These are phyloP conservation scores for Serinus canaria DNA, from an alignment of 2,113 vertebrate species.

Conservation along the genomic window DNA sequence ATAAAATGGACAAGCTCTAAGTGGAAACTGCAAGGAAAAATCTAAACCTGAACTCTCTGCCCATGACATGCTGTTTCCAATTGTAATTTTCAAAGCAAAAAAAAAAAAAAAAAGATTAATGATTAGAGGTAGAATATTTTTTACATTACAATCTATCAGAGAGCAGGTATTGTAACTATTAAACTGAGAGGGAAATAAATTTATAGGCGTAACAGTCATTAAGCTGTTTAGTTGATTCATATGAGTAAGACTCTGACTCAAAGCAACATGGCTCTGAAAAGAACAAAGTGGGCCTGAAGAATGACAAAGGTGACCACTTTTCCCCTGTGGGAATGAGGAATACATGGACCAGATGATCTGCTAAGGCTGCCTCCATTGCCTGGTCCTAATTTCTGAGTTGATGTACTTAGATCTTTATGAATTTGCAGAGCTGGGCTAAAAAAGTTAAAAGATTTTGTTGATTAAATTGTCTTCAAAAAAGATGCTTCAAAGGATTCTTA, in stretches of 20 bases:
- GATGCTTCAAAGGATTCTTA: conserved; percentile 74
- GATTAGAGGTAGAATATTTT: conserved; percentile 22
- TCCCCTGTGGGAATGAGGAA: not conserved
- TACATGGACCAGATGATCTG: not conserved
- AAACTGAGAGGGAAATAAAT: conserved; percentile 6
- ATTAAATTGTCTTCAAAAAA: conserved; percentile 75
- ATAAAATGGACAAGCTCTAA: not conserved
- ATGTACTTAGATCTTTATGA: conserved; percentile 60
- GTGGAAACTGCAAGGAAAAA: not conserved
- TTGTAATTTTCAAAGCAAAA: conserved; percentile 35
- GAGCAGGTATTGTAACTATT: conserved; percentile 35
- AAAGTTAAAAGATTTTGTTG: conserved; percentile 62
- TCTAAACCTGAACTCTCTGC: conserved; percentile 22
- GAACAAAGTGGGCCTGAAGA: conserved; percentile 30
- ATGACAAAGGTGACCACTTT: conserved; percentile 53
- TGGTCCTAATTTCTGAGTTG: conserved; percentile 59
- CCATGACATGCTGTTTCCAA: conserved; percentile 29
- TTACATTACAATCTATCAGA: not conserved
- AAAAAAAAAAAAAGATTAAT: conserved; percentile 51
- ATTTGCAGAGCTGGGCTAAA: conserved; percentile 46
- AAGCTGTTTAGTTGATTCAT: conserved; percentile 27
- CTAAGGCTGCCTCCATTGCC: conserved; percentile 14
- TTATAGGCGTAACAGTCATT: conserved; percentile 24
- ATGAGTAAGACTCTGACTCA: not conserved
- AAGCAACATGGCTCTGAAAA: conserved; percentile 3